phyloP scores from a whole-genome alignment of 2,797 vertebrate species.

The Chelmon rostratus region DNA sequence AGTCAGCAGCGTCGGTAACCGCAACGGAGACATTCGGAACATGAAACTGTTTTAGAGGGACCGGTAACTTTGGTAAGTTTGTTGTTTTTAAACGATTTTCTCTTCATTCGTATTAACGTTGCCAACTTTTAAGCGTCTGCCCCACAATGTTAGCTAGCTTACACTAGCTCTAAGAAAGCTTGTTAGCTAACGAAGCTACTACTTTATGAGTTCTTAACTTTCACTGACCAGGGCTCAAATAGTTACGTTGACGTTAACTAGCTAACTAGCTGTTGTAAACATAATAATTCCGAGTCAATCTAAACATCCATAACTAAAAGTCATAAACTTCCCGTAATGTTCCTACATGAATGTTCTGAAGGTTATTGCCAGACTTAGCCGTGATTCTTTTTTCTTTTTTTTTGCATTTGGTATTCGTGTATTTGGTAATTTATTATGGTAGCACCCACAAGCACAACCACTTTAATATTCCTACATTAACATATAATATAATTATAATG shows the following conservation, averaged over 20 bases:
- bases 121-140: neutral
- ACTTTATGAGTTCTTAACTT: neutral
- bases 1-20: neutral
- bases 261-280: neutral
- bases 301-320: too few species aligned
- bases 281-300: neutral
- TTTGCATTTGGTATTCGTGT: neutral
- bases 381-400: too few species aligned
- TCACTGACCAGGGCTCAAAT: neutral
- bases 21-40: neutral
- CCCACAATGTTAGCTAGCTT: too few species aligned
- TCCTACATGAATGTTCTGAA: too few species aligned
- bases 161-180: neutral
- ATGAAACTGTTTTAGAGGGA: neutral
- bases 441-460: neutral
- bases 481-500: too few species aligned
- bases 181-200: neutral
- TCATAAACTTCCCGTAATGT: neutral
- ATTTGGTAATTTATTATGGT: neutral
- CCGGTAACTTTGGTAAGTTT: conserved; percentile 28
- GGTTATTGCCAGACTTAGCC: too few species aligned
- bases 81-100: neutral
- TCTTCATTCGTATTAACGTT: neutral
- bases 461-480: neutral
- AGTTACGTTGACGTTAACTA: neutral